Conservation (phyloP, 2,797 vertebrate species). For the Perodicticus potto region DNA sequence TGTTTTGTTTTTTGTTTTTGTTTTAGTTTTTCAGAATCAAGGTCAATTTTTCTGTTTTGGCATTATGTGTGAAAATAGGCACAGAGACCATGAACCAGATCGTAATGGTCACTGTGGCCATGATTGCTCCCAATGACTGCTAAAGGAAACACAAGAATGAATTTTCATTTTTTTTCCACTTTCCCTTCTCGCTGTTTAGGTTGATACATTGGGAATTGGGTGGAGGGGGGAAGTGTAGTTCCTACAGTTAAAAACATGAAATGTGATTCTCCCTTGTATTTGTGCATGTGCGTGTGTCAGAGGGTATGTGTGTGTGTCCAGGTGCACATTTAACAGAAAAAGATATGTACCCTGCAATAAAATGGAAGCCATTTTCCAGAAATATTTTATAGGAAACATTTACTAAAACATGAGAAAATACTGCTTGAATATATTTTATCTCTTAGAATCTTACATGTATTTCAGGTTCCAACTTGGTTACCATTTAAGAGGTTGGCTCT, state of each 20-base stretch:
- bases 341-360: neutral
- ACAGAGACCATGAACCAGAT: neutral
- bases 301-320: neutral
- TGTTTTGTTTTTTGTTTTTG: neutral
- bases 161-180: conserved; percentile 51
- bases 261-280: neutral
- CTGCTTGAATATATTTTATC: neutral
- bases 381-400: conserved; percentile 33
- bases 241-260: conserved; percentile 48
- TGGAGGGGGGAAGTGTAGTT: neutral
- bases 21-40: neutral
- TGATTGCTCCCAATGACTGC: neutral
- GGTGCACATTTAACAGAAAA: neutral
- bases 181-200: conserved; percentile 44
- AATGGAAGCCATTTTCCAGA: conserved; percentile 40
- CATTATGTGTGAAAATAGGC: neutral
- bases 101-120: neutral
- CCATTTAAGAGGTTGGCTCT: neutral
- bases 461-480: neutral
- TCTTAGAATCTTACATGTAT: neutral
- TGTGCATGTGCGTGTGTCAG: neutral
- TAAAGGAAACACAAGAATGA: conserved; percentile 1
- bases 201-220: conserved; percentile 2
- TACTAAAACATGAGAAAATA: conserved; percentile 23
- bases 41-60: neutral